Base-by-base conservation (phyloP, 2,888 invertebrate genomes). In the Thereva unica region DNA sequence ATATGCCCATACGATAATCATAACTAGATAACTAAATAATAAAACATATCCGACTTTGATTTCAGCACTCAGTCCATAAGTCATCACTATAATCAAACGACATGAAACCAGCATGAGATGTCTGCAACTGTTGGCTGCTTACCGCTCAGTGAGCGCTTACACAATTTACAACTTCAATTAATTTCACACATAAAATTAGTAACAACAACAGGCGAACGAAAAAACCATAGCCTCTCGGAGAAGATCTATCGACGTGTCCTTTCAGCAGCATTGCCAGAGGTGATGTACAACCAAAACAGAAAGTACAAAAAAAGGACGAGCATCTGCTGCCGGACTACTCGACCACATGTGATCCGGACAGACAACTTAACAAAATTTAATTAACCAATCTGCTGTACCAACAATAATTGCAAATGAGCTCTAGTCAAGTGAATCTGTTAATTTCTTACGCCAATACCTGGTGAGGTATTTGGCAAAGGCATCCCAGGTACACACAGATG, bases 161-260 rank as follows among this genome's bases (percentile, higher is more conserved):
- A 44, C 41, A 65, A 67, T 64, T 69, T 61, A 67, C 57, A 65
- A 55, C 61, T 38, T 64, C 67, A 69, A 69, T 69, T 69, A 69
- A 69, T 69, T 69, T 67, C 65, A 65, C 67, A 67, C 61, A 69
- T 67, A 64, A 69, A 69, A 69, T 67, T 69, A 69, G 69, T 64
- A 61, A 69, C 50, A 63, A 61, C 42, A 52, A 49, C 23, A 50
- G 9, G 5, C 9, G 56, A 23, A 54, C 45, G 54, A 45, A 64
- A 53, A 64, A 53, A 1, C 45, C 12, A 2, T 4, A 42, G 42
- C 52, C 53, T 50, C 41, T 50, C 41, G 61, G 34, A 40, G 61
- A 50, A 61, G 41, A 61, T 61, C 61, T 61, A 61, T 61, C 61
- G 50, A 61, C 34, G 50, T 61, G 50, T 50, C 23, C 50, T 23